Conservation (phyloP, 2,113 vertebrate genomes). For the Malurus elegans region DNA sequence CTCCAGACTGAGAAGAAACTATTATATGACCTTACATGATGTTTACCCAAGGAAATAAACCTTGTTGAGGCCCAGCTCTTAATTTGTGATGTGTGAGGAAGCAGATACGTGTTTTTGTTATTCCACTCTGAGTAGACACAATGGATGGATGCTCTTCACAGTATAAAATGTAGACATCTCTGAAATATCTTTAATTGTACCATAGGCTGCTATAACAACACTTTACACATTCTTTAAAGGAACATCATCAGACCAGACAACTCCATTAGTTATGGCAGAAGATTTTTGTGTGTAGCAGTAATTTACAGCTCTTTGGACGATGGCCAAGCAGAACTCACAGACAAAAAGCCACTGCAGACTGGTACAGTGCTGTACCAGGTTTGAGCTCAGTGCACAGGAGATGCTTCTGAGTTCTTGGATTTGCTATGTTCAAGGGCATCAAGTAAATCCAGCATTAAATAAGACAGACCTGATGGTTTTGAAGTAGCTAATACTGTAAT, state of each 20-base stretch:
- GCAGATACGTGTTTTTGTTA: neutral
- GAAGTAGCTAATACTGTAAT: neutral
- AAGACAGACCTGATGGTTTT: neutral
- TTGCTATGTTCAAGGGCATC: neutral
- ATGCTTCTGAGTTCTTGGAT: neutral
- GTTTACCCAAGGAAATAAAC: neutral
- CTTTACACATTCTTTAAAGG: neutral
- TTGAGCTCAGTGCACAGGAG: neutral
- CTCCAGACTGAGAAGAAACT: neutral
- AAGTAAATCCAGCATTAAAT: neutral
- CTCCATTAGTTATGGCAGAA: neutral
- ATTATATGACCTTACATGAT: neutral
- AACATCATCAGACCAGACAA: neutral
- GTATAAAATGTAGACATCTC: neutral
- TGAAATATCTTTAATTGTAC: neutral
- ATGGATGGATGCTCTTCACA: neutral
- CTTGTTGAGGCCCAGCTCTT: neutral
- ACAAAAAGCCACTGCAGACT: neutral
- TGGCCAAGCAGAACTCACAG: neutral
- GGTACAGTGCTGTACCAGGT: neutral
- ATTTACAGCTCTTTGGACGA: neutral
- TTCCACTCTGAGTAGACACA: neutral
- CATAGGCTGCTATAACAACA: neutral
- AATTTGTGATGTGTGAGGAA: neutral
- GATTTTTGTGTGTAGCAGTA: neutral